Conservation (phyloP, 1,140 invertebrate genomes). For the Mesaphorura yosii region DNA sequence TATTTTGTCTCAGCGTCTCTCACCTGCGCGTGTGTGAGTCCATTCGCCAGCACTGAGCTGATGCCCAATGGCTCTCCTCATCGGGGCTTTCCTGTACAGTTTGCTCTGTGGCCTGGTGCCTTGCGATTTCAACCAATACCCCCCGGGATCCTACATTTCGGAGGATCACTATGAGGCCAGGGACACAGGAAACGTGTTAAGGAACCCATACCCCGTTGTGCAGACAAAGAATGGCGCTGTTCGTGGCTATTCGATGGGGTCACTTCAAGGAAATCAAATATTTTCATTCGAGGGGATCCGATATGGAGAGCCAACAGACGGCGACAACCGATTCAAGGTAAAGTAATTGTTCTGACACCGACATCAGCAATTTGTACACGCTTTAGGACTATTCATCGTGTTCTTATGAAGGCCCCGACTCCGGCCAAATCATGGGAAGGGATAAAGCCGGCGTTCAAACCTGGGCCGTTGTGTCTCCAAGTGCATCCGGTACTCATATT, state of each 20-base stretch:
- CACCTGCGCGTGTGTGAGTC: no score
- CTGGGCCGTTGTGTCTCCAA: conserved; percentile 12
- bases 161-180: not conserved
- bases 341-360: no score
- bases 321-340: not conserved
- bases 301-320: conserved; percentile 14
- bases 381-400: not conserved
- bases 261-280: conserved; percentile 16
- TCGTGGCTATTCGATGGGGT: conserved; percentile 21
- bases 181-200: not conserved
- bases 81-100: conserved; percentile 10
- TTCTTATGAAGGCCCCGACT: not conserved
- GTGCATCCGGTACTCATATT: conserved; percentile 9
- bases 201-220: conserved; percentile 4
- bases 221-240: conserved; percentile 9
- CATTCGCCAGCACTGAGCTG: no score
- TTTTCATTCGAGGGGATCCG: conserved; percentile 27
- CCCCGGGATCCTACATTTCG: not conserved
- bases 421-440: conserved; percentile 13
- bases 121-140: conserved; percentile 5
- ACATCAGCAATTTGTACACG: not conserved
- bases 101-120: conserved; percentile 14
- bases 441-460: conserved; percentile 6
- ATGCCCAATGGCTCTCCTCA: no score
- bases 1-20: no score